Base-by-base conservation (phyloP, 1,140 invertebrate genomes). In the Scaptodrosophila lebanonensis region DNA sequence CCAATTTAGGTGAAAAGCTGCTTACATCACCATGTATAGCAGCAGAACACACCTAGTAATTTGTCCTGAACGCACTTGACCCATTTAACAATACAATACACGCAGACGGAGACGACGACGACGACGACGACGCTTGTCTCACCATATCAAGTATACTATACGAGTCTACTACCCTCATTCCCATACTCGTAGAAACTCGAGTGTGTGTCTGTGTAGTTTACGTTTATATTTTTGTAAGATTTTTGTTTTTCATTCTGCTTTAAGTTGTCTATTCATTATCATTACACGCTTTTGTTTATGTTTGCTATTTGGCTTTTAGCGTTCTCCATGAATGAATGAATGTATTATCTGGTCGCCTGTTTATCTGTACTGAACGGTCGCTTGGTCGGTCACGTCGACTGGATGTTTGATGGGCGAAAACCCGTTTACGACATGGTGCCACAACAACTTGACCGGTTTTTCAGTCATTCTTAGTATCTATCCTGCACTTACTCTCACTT, bases 21-120 rank as follows among this genome's bases (percentile, higher is more conserved):
- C 47, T 79, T 79, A 72, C 67, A 65, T 72, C 59, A 61, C 40
- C 49, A 49, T 18, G 50, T 25, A 50, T 65, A 56, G 16, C 35
- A 39, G 36, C 33, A 35, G 40, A 59, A 64, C 75, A 69, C 75
- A 70, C 75, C 75, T 45, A 60, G 42, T 50, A 82, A 67, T 82
- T 82, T 83, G 70, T 82, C 75, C 70, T 82, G 61, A 66, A 66
- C 62, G 58, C 54, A 60, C 75, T 75, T 82, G 76, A 82, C 75
- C 76, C 39, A 79, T 75, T 66, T 79, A 33, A 40, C 45, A 52
- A 54, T 45, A 42, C 49, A 30, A 48, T 38, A 32, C 48, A 29
- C 27, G 33, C 30, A 30, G 8, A 57, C 42, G 45, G 12, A 60
- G 30, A 58, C 20, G 13, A n/a, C n/a, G n/a, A n/a, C n/a, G n/a